Evolutionary conservation across 2,888 invertebrate species (phyloP).

Genomic region (Drosophila gaucha): DNA sequence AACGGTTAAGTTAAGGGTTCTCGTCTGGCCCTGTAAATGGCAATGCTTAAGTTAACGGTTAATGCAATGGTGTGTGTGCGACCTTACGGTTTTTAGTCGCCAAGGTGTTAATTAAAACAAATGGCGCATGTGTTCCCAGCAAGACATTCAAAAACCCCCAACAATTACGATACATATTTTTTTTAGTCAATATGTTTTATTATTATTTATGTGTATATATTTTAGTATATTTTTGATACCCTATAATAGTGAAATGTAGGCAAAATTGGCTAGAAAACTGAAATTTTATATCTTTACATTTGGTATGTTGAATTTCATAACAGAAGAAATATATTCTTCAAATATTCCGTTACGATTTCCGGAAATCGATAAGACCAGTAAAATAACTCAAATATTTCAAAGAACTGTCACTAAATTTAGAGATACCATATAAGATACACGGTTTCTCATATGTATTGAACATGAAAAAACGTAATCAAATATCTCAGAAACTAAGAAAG

Average conservation of each 20-base stretch:
- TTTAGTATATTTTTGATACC: slow-evolving; percentile 6
- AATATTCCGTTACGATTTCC: too few relatives aligned
- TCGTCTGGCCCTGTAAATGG: slow-evolving; percentile 28
- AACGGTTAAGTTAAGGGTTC: slow-evolving; percentile 20
- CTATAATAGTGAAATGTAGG: not conserved
- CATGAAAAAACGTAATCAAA: too few relatives aligned
- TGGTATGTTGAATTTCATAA: too few relatives aligned
- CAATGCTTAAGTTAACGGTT: slow-evolving; percentile 5
- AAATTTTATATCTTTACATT: too few relatives aligned
- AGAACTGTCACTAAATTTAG: not conserved
- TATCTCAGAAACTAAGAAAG: too few relatives aligned
- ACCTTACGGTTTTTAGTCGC: slow-evolving; percentile 29
- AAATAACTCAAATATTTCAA: too few relatives aligned
- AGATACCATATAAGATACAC: too few relatives aligned
- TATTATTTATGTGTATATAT: slow-evolving; percentile 9
- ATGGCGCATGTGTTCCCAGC: slow-evolving; percentile 51
- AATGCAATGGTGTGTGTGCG: slow-evolving; percentile 4
- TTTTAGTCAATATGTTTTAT: slow-evolving; percentile 14
- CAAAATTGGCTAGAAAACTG: not conserved
- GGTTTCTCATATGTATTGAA: too few relatives aligned
- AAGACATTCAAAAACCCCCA: slow-evolving; percentile 40
- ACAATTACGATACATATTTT: slow-evolving; percentile 26
- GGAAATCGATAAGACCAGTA: too few relatives aligned
- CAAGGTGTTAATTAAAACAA: slow-evolving; percentile 54
- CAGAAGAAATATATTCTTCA: not conserved